Evolutionary conservation across 92 coral and sea anemone species (phyloP).

Genomic region (Phymanthus crucifer): DNA sequence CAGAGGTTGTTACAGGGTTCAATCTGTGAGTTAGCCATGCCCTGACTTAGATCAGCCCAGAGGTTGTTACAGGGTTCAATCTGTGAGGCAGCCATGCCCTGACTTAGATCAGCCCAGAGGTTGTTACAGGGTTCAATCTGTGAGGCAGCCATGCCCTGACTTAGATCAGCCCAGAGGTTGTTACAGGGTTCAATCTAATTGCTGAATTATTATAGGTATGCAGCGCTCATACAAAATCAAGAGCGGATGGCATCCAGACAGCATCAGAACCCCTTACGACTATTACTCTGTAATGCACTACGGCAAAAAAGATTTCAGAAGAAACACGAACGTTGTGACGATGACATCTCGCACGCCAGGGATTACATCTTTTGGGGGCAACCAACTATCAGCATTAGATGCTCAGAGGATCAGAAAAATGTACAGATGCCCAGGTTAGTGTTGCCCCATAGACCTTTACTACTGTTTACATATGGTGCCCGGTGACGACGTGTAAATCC

Average conservation of each 20-base stretch:
- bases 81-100: too few species aligned
- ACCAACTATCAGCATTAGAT: conserved; percentile 73
- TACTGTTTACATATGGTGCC: too few species aligned
- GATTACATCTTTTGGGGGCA: conserved; percentile 69
- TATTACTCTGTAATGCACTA: conserved; percentile 94
- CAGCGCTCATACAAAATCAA: conserved; percentile 72
- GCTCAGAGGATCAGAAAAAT: conserved; percentile 71
- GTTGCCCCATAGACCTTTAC: too few species aligned
- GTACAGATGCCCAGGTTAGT: conserved; percentile 92
- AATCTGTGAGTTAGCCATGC: too few species aligned
- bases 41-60: too few species aligned
- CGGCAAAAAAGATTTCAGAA: conserved; percentile 70
- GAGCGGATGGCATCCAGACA: conserved; percentile 71
- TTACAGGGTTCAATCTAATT: background rate
- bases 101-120: too few species aligned
- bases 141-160: too few species aligned
- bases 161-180: too few species aligned
- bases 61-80: too few species aligned
- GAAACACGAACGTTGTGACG: conserved; percentile 24
- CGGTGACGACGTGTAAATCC: too few species aligned
- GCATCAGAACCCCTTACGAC: conserved; percentile 75
- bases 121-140: too few species aligned
- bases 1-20: too few species aligned
- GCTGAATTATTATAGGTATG: background rate
- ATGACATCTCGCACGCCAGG: conserved; percentile 58